A percentile compares a stretch with the other conserved stretches of the same genome.
Conservation (phyloP, 2,888 invertebrate species). For the Stenotaenia linearis region DNA sequence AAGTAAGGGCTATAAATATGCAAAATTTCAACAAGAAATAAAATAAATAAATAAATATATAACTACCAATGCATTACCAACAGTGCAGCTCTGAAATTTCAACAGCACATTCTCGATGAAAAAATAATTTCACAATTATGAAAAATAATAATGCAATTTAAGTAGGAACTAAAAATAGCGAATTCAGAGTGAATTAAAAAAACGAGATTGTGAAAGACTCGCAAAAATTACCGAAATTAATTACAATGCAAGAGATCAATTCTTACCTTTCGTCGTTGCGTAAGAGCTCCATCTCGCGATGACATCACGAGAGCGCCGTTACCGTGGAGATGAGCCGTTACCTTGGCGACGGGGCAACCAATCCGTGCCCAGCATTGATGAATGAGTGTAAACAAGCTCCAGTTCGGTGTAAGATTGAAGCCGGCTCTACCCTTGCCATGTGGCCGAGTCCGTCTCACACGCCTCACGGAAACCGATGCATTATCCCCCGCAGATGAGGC, state of each 20-base stretch:
- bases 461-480: not conserved
- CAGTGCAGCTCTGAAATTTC: no score
- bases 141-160: no score
- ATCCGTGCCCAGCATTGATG: not conserved
- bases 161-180: no score
- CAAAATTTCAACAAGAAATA: no score
- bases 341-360: not conserved
- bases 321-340: not conserved
- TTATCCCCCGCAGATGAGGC: not conserved
- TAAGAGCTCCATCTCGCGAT: not conserved
- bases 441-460: not conserved
- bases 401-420: not conserved
- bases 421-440: not conserved
- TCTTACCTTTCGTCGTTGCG: not conserved
- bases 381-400: constrained; percentile 5
- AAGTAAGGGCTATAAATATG: no score
- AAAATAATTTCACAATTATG: no score
- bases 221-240: not conserved
- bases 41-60: no score
- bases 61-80: no score
- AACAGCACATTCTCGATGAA: no score
- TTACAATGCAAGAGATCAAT: not conserved
- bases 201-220: no score
- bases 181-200: no score
- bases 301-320: not conserved